These are phyloP conservation scores for Oncorhynchus keta DNA, from an alignment of 2,113 vertebrate species.

Conservation along the genomic window DNA sequence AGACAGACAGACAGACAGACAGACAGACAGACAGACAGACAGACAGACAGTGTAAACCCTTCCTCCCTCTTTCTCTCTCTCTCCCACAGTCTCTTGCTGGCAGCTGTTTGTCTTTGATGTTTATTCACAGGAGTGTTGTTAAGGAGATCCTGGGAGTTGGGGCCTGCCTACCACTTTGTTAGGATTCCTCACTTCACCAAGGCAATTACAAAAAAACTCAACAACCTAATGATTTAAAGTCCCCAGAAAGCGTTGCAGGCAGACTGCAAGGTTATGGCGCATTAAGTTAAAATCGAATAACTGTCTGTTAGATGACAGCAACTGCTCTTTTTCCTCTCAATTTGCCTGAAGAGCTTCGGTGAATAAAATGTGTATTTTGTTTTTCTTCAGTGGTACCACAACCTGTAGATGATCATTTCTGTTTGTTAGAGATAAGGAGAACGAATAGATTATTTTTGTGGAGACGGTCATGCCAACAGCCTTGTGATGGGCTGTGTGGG, in stretches of 20 bases:
- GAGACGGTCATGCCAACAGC: not conserved
- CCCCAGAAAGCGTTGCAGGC: constrained; percentile 7
- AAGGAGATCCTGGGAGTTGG: constrained; percentile 28
- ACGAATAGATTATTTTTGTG: not conserved
- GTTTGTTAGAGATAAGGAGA: not conserved
- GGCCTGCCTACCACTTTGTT: constrained; percentile 31
- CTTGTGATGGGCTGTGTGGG: not conserved
- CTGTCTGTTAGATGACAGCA: constrained; percentile 17
- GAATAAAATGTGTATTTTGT: not conserved
- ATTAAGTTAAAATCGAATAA: constrained; percentile 33
- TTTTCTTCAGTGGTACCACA: not conserved
- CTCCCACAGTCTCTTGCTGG: not conserved
- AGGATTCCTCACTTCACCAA: constrained; percentile 32
- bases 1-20: not conserved
- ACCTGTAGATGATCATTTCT: not conserved
- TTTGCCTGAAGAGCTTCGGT: not conserved
- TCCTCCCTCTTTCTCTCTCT: not conserved
- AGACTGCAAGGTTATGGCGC: constrained; percentile 16
- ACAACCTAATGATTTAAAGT: constrained; percentile 17
- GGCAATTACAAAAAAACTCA: constrained; percentile 28
- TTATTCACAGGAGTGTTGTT: constrained; percentile 41
- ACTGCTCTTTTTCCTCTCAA: not conserved
- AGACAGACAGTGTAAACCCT: not conserved
- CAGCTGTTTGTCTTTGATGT: constrained; percentile 40
- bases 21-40: not conserved